Evolutionary conservation across 1,140 invertebrate genomes (phyloP), one percentile per base, ranked within the genome.

Genomic region (Phymastichus coffea): DNA sequence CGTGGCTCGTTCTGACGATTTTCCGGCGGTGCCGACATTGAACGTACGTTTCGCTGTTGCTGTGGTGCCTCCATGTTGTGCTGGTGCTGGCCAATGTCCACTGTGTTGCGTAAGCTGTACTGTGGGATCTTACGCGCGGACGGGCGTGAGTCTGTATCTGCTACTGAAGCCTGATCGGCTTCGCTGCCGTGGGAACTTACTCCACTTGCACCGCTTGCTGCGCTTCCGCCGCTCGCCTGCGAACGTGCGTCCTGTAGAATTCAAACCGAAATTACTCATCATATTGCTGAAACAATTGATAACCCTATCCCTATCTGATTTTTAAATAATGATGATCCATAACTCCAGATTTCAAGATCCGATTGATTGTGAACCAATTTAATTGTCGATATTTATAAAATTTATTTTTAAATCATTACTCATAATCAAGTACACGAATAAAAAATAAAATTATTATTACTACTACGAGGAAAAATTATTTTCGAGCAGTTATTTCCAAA

Each of bases 31-130:
- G 88, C 87, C 62, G 88, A 89, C 86, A 86, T 84, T 52, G 85
- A 86, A 65, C 88, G 76, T 59, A 88, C 86, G 19, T 77, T 80
- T 49, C 87, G 82, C 57, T 82, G 81, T 41, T 82, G 80, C 44
- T 83, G 77, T 15, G 76, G 78, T 51, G 81, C 79, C 55, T 85
- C 85, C 72, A 87, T 88, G 17, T 73, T 72, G 48, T 73, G 72
- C 22, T 62, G 68, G n/a, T 75, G 71, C 49, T 88, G 85, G 33
- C 87, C 88, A 69, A 91, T 84, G 69, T 91, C 89, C 43, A 89
- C 85, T 10, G 89, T 91, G 63, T 90, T 91, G 52, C 89, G 84
- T 33, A 88, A 67, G 33, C 85, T 85, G 83, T 88, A 85, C 63
- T 91, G 88, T 53, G 86, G 84, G 14, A 90, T 76, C 33, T 26